A percentile compares a stretch with the other conserved stretches of the same genome.
phyloP scores from a whole-genome alignment of 2,113 vertebrate species.

The Pelmatolapia mariae region DNA sequence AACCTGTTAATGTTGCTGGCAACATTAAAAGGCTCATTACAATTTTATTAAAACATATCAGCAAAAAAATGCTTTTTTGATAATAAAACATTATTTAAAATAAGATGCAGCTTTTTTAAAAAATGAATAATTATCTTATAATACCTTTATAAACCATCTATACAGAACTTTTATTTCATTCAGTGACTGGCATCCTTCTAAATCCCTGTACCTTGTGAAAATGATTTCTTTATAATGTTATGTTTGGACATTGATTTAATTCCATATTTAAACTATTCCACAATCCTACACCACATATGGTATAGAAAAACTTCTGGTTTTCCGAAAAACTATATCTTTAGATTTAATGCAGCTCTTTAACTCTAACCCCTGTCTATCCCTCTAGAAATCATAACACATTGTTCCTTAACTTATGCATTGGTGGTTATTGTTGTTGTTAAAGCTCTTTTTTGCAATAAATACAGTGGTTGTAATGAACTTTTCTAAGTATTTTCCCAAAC shows the following conservation, averaged over 20 bases:
- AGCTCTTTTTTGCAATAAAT: background rate
- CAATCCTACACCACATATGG: background rate
- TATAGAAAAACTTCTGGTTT: background rate
- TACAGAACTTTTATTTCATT: background rate
- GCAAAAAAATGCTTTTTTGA: background rate
- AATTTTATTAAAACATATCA: background rate
- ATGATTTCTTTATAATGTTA: background rate
- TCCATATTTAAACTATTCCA: background rate
- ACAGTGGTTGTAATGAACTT: background rate
- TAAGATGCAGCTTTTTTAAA: background rate
- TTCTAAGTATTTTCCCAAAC: background rate
- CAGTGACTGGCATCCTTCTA: background rate
- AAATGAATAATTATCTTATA: background rate
- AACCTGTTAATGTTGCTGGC: background rate
- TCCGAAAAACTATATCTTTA: background rate
- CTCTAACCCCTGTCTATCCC: background rate
- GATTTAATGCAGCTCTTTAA: background rate
- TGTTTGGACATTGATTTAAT: background rate
- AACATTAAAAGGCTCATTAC: background rate
- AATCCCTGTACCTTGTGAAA: background rate
- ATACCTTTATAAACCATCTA: background rate
- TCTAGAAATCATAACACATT: background rate
- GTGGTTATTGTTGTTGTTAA: background rate
- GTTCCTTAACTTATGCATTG: background rate
- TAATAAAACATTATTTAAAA: background rate